Conservation (phyloP, 1,140 invertebrate genomes). For the Lysiphlebus fabarum region DNA sequence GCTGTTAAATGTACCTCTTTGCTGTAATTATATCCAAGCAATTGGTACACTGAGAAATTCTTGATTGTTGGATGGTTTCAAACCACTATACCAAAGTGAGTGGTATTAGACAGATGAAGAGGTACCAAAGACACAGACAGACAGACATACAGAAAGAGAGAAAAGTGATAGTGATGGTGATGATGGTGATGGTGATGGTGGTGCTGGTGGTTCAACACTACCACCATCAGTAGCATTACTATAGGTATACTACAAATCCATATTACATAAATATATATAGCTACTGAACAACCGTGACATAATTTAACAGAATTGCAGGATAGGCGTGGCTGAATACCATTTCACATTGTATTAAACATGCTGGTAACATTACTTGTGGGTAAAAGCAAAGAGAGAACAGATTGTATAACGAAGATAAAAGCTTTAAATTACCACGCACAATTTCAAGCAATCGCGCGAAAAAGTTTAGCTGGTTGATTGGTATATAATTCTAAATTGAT, state of each 20-base stretch:
- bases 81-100: not conserved
- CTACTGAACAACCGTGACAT: conserved; percentile 30
- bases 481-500: not conserved
- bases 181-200: too few relatives aligned
- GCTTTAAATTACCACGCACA: conserved; percentile 25
- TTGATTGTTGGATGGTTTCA: conserved; percentile 5
- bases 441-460: conserved; percentile 22
- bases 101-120: not conserved
- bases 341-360: conserved; percentile 27
- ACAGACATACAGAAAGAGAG: not conserved
- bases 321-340: conserved; percentile 27
- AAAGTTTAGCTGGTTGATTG: not conserved
- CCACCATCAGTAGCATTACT: not conserved
- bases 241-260: conserved; percentile 2
- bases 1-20: conserved; percentile 23
- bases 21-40: conserved; percentile 22
- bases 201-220: conserved; percentile 2
- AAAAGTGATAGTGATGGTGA: too few relatives aligned
- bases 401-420: not conserved
- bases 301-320: conserved; percentile 41
- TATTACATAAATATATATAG: too few relatives aligned
- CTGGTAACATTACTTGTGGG: conserved; percentile 6
- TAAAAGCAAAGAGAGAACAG: not conserved
- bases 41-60: conserved; percentile 24
- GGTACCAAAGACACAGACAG: not conserved